Evolutionary conservation across 2,113 vertebrate species (phyloP).

Genomic region (Cynoglossus semilaevis): DNA sequence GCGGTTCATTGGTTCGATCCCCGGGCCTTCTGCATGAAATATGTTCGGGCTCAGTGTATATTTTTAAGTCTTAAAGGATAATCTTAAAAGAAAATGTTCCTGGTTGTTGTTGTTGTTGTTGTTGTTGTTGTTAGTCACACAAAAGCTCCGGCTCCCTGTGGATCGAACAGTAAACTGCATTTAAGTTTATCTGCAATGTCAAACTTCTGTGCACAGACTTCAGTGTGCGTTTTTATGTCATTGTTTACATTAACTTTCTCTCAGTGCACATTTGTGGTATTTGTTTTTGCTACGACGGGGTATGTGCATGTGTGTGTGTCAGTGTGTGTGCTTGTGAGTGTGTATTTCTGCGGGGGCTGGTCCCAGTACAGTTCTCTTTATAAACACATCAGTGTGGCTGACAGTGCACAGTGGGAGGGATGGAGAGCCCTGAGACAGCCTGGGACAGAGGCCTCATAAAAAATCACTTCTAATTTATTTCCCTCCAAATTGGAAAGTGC

Average conservation of each 20-base stretch:
- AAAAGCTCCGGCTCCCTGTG: too few relatives aligned
- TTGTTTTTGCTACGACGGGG: constrained; percentile 3
- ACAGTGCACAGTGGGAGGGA: constrained; percentile 71
- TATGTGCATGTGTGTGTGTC: constrained; percentile 13
- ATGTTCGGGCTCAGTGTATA: too few relatives aligned
- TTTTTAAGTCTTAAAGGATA: too few relatives aligned
- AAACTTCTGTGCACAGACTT: constrained; percentile 2
- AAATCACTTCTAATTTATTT: constrained; percentile 99
- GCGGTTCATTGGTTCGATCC: too few relatives aligned
- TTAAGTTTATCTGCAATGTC: too few relatives aligned
- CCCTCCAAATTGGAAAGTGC: constrained; percentile 99
- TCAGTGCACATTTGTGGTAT: constrained; percentile 29
- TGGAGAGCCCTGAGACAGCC: constrained; percentile 58
- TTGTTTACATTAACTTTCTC: constrained; percentile 36
- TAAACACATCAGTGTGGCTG: constrained; percentile 81
- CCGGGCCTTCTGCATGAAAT: too few relatives aligned
- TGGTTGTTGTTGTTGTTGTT: background rate
- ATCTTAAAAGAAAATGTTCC: too few relatives aligned
- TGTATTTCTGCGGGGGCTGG: constrained; percentile 43
- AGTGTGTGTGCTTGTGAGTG: constrained; percentile 16
- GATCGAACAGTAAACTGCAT: too few relatives aligned
- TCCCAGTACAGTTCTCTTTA: constrained; percentile 72
- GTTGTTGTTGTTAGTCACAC: background rate
- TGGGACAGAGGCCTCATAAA: constrained; percentile 92
- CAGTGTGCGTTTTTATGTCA: constrained; percentile 29